Evolutionary conservation across 2,113 vertebrate genomes (phyloP).

Genomic region (Microtus montanus): DNA sequence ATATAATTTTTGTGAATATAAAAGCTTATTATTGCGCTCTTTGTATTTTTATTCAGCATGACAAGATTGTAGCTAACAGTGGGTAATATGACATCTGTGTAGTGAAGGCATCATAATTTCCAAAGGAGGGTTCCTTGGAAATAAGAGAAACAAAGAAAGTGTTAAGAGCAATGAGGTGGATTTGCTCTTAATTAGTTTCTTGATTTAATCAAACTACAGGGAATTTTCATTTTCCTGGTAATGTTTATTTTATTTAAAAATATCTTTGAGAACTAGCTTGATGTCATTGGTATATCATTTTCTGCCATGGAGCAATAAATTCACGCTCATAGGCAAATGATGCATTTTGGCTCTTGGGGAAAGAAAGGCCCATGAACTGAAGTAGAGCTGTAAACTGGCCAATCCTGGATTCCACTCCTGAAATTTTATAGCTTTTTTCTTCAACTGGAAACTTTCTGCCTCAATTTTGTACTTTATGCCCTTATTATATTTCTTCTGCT

Average conservation of each 20-base stretch:
- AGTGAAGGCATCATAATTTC: constrained; percentile 56
- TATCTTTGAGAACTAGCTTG: constrained; percentile 59
- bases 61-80: not conserved
- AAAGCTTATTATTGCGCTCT: not conserved
- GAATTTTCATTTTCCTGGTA: constrained; percentile 63
- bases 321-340: constrained; percentile 21
- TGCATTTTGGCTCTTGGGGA: not conserved
- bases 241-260: constrained; percentile 60
- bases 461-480: not conserved
- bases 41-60: not conserved
- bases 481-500: not conserved
- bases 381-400: not conserved
- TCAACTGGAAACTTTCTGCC: not conserved
- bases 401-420: constrained; percentile 13
- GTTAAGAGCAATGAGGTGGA: constrained; percentile 29
- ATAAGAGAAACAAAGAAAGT: constrained; percentile 55
- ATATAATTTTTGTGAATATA: not conserved
- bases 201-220: constrained; percentile 61
- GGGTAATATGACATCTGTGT: constrained; percentile 3
- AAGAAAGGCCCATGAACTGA: not conserved
- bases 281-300: constrained; percentile 50
- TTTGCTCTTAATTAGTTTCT: constrained; percentile 54
- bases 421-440: constrained; percentile 57
- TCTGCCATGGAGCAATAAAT: constrained; percentile 55
- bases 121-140: constrained; percentile 48